Evolutionary conservation across 2,888 invertebrate species (phyloP).

Genomic region (Chouioia cunea): DNA sequence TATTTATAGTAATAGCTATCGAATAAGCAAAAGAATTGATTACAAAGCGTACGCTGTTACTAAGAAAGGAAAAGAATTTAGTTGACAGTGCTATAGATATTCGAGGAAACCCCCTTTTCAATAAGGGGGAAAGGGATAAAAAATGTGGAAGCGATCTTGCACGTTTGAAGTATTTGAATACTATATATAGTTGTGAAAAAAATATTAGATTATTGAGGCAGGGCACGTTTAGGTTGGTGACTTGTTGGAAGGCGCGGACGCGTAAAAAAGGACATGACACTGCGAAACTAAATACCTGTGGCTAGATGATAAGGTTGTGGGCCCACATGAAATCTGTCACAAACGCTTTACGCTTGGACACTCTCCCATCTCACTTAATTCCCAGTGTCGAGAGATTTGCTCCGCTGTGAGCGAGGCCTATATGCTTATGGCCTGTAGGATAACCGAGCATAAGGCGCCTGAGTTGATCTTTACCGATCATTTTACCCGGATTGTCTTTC

Average conservation of each 20-base stretch:
- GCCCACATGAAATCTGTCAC: constrained; percentile 60
- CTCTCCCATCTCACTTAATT: constrained; percentile 62
- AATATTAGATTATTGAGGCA: constrained; percentile 52
- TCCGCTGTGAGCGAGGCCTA: no score
- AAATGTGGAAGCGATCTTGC: no score
- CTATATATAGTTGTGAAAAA: constrained; percentile 63
- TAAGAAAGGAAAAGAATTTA: no score
- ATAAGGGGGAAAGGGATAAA: no score
- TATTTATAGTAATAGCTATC: no score
- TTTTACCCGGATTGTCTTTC: constrained; percentile 19
- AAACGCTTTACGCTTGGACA: constrained; percentile 54
- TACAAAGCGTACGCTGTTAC: no score
- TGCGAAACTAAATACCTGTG: constrained; percentile 65
- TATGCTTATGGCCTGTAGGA: no score
- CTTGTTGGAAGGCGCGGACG: constrained; percentile 66
- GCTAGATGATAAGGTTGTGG: constrained; percentile 24
- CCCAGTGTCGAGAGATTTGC: constrained; percentile 50
- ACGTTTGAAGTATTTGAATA: no score
- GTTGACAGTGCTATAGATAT: no score
- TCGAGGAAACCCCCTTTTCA: no score
- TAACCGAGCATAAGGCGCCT: neutral
- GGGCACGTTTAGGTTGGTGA: constrained; percentile 62
- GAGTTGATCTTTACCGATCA: constrained; percentile 26
- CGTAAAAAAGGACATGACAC: constrained; percentile 67
- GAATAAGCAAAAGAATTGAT: no score